Evolutionary conservation across 1,140 invertebrate genomes (phyloP).

Genomic region (Phenacoccus solenopsis): DNA sequence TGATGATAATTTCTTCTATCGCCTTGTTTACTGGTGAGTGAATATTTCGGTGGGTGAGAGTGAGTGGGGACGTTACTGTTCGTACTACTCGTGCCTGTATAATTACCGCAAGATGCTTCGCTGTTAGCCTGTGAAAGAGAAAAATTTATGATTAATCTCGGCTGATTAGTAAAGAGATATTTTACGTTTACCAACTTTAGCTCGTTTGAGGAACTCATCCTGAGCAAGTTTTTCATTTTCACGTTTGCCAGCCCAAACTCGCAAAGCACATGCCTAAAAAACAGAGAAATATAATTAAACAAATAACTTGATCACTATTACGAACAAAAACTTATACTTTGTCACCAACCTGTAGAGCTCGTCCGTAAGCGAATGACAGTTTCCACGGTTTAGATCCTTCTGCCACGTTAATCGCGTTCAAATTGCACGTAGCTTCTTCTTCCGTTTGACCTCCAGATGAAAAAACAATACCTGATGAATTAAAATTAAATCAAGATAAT

Average conservation of each 20-base stretch:
- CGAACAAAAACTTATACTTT: no score
- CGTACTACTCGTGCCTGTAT: not conserved
- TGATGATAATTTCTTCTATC: not conserved
- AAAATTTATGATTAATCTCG: not conserved
- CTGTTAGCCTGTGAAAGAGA: not conserved
- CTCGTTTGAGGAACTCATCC: conserved; percentile 76
- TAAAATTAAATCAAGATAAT: no score
- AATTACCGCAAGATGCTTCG: not conserved
- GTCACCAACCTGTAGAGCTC: conserved; percentile 48
- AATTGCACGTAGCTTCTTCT: conserved; percentile 86
- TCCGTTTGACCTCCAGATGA: conserved; percentile 94
- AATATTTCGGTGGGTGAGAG: not conserved
- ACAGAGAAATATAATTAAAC: no score
- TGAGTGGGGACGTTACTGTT: no score
- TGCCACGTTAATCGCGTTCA: conserved; percentile 86
- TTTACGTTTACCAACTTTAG: conserved; percentile 49
- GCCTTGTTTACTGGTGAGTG: not conserved
- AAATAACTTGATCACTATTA: no score
- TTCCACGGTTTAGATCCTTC: conserved; percentile 80
- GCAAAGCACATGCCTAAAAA: conserved; percentile 72
- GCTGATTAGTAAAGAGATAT: not conserved
- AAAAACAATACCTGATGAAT: conserved; percentile 64
- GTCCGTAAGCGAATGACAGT: conserved; percentile 91
- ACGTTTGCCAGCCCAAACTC: conserved; percentile 81
- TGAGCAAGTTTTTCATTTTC: conserved; percentile 77